A percentile compares a stretch with the other conserved stretches of the same genome.
These are phyloP conservation scores for Lacerta bilineata DNA, from an alignment of 2,797 vertebrate genomes.

Conservation along the genomic window DNA sequence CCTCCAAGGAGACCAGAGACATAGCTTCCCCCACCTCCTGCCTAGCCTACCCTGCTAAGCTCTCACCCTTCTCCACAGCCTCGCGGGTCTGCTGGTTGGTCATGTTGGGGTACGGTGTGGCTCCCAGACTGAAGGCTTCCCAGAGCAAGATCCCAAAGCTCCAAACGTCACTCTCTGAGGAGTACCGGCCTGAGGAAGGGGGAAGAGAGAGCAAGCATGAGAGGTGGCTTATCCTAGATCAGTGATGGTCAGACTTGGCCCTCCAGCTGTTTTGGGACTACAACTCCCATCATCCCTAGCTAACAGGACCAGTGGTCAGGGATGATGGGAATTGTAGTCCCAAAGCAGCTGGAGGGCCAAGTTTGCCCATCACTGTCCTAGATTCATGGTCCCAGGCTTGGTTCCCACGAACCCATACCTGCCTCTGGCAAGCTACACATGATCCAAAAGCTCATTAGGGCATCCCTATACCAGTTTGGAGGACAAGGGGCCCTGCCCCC, in stretches of 20 bases:
- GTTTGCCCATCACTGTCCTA: too few species aligned
- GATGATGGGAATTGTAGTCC: too few species aligned
- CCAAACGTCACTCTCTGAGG: slow-evolving; percentile 95
- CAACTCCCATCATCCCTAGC: too few species aligned
- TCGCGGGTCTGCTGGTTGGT: slow-evolving; percentile 94
- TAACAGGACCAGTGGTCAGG: too few species aligned
- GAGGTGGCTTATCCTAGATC: background rate
- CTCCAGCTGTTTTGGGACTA: too few species aligned
- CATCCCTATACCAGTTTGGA: background rate
- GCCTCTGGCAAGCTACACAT: background rate
- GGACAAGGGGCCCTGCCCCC: too few species aligned
- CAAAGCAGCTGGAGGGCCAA: too few species aligned
- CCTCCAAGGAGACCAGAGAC: background rate
- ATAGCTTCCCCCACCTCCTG: too few species aligned
- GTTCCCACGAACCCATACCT: too few species aligned
- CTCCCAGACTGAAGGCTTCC: slow-evolving; percentile 94
- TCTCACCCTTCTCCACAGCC: slow-evolving; percentile 90
- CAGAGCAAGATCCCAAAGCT: slow-evolving; percentile 95
- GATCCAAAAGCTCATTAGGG: background rate
- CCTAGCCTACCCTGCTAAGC: background rate
- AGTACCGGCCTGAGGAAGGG: slow-evolving; percentile 87
- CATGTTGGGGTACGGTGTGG: slow-evolving; percentile 89
- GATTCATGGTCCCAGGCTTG: too few species aligned
- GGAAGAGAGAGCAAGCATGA: fast-evolving
- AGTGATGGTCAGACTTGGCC: too few species aligned